phyloP scores from a whole-genome alignment of 2,113 vertebrate genomes.

The Chionodraco myersi region DNA sequence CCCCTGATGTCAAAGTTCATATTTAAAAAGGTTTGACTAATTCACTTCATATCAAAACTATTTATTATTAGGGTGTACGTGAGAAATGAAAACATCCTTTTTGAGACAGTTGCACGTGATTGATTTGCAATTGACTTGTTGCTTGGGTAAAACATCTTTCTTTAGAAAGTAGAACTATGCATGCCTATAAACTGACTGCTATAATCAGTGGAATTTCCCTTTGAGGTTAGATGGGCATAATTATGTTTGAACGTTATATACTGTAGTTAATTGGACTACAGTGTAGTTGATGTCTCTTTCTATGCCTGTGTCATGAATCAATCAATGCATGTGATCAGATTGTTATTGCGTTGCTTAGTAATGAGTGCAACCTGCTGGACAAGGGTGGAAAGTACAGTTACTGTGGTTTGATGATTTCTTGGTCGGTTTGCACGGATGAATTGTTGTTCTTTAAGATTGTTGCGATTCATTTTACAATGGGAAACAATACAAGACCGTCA shows the following conservation, averaged over 20 bases:
- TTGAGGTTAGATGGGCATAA: not conserved
- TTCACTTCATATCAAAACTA: too few relatives aligned
- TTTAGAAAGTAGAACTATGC: not conserved
- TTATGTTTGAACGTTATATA: not conserved
- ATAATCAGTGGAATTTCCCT: constrained; percentile 17
- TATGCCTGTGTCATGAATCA: not conserved
- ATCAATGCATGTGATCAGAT: not conserved
- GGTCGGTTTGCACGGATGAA: too few relatives aligned
- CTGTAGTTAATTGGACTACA: not conserved
- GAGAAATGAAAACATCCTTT: too few relatives aligned
- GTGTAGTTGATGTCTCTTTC: constrained; percentile 1
- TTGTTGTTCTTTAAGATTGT: not conserved
- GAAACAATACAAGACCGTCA: not conserved
- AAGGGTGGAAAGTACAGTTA: not conserved
- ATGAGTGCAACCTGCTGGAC: constrained; percentile 24
- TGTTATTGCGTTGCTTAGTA: not conserved
- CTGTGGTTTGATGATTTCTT: not conserved
- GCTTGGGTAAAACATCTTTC: too few relatives aligned
- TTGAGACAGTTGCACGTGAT: too few relatives aligned
- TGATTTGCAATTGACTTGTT: too few relatives aligned
- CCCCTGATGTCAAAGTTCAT: too few relatives aligned
- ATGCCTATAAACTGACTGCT: not conserved
- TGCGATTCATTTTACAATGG: not conserved
- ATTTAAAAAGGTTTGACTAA: too few relatives aligned
- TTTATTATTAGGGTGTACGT: too few relatives aligned